Evolutionary conservation across 2,888 invertebrate genomes (phyloP).

Genomic region (Rhyacophila evoluta): DNA sequence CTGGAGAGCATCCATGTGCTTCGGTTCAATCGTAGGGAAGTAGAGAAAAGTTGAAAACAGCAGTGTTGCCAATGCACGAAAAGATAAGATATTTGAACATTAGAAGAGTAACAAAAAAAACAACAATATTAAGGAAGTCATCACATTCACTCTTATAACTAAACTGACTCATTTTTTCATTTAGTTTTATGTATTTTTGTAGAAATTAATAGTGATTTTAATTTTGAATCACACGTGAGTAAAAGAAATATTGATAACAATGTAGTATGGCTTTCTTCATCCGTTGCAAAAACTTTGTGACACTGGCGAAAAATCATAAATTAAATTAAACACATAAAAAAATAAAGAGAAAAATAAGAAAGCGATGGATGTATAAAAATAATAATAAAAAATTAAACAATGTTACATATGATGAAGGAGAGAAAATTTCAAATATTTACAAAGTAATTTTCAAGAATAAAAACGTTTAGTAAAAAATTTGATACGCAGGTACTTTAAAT

Average conservation of each 20-base stretch:
- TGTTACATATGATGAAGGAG: neutral
- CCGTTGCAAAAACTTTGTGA: neutral
- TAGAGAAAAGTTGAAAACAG: constrained; percentile 15
- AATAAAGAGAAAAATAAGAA: neutral
- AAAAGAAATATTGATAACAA: too few species aligned
- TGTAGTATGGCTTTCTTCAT: too few species aligned
- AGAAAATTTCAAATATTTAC: constrained; percentile 8
- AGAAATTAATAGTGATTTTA: too few species aligned
- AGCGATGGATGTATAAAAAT: constrained; percentile 13
- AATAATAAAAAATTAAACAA: constrained; percentile 13
- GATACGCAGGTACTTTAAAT: too few species aligned
- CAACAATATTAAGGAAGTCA: neutral
- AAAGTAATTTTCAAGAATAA: neutral
- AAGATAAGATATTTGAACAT: neutral
- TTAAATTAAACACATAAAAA: neutral
- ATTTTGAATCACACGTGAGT: neutral
- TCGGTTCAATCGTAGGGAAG: constrained; percentile 23
- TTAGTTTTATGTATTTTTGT: neutral
- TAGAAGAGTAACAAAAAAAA: neutral
- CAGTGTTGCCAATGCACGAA: neutral
- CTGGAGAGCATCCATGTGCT: constrained; percentile 20
- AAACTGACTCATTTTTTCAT: neutral
- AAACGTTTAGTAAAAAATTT: neutral
- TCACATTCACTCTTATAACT: neutral
- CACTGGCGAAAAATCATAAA: neutral